phyloP scores from a whole-genome alignment of 2,113 vertebrate genomes.

The Actinemys pallida region DNA sequence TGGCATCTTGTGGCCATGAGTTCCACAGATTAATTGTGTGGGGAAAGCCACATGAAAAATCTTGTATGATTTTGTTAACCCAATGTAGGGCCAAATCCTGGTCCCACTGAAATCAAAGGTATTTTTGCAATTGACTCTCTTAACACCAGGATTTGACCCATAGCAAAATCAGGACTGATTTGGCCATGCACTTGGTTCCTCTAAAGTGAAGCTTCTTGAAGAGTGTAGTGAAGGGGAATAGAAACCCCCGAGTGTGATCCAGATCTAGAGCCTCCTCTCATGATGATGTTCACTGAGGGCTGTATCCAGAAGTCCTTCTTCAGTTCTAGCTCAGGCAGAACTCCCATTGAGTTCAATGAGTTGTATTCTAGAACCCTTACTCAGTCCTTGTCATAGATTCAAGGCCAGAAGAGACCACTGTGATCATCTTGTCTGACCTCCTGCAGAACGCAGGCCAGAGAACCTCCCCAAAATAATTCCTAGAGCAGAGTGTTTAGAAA shows the following conservation, averaged over 20 bases:
- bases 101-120: not conserved
- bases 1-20: too few relatives aligned
- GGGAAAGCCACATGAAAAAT: not conserved
- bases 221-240: too few relatives aligned
- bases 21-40: not conserved
- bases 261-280: not conserved
- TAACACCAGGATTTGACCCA: too few relatives aligned
- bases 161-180: too few relatives aligned
- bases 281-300: not conserved
- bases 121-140: too few relatives aligned
- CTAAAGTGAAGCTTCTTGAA: too few relatives aligned
- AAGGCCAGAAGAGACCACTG: too few relatives aligned
- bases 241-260: not conserved
- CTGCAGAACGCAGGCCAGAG: too few relatives aligned
- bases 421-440: too few relatives aligned
- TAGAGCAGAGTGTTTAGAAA: not conserved
- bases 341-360: not conserved
- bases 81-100: too few relatives aligned
- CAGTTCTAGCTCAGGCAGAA: not conserved
- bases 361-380: not conserved
- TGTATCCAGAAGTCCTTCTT: not conserved
- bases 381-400: not conserved
- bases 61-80: not conserved
- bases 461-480: too few relatives aligned
- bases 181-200: too few relatives aligned